Evolutionary conservation across 2,797 vertebrate species (phyloP).

Genomic region (Anas flavirostris): DNA sequence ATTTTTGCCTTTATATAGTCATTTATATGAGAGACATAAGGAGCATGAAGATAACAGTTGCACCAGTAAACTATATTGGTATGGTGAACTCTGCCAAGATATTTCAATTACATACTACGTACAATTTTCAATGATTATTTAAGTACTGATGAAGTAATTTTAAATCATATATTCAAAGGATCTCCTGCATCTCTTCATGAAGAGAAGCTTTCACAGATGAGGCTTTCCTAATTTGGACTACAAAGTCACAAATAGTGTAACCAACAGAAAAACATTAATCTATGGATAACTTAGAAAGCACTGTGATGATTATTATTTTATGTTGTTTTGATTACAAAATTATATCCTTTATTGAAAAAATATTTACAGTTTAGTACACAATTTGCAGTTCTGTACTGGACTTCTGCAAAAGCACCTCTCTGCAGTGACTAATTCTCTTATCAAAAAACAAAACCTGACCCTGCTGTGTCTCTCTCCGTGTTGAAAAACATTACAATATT

Average conservation of each 20-base stretch:
- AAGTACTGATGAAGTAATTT: neutral
- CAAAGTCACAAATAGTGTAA: neutral
- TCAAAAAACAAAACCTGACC: neutral
- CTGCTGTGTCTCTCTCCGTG: neutral
- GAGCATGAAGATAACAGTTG: neutral
- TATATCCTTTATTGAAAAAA: neutral
- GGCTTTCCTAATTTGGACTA: neutral
- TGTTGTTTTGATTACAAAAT: neutral
- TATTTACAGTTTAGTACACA: neutral
- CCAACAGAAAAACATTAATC: neutral
- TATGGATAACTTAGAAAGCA: neutral
- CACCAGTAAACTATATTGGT: neutral
- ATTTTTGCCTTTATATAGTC: too few species aligned
- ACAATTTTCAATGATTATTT: neutral
- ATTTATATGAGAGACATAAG: neutral
- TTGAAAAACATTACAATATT: neutral
- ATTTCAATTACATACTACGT: neutral
- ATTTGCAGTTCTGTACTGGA: neutral
- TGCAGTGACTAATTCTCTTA: neutral
- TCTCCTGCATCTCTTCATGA: neutral
- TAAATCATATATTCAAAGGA: neutral
- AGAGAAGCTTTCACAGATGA: neutral
- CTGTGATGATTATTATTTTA: neutral
- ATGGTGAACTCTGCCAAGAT: neutral
- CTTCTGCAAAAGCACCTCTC: neutral